phyloP scores from a whole-genome alignment of 2,888 invertebrate species.

The Gari tellinella region DNA sequence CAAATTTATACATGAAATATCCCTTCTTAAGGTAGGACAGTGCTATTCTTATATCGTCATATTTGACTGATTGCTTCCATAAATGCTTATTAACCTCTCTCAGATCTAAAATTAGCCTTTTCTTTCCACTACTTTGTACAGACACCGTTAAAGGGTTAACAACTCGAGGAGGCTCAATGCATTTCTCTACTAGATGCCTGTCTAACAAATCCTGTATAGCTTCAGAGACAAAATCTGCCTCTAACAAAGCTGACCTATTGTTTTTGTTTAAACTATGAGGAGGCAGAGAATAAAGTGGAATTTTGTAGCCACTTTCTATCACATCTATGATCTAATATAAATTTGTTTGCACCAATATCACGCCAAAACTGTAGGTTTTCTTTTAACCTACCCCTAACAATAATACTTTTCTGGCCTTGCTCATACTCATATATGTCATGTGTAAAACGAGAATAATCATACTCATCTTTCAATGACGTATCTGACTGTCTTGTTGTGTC shows the following conservation, averaged over 20 bases:
- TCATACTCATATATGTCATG: constrained; percentile 47
- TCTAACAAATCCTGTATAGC: constrained; percentile 16
- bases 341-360: constrained; percentile 4
- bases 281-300: constrained; percentile 25
- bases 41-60: constrained; percentile 24
- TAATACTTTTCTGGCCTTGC: constrained; percentile 29
- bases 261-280: constrained; percentile 8
- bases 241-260: constrained; percentile 27
- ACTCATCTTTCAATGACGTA: too few relatives aligned
- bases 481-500: too few relatives aligned
- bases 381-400: constrained; percentile 28
- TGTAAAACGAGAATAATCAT: constrained; percentile 1
- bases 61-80: constrained; percentile 21
- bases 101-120: constrained; percentile 32
- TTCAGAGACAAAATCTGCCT: constrained; percentile 17
- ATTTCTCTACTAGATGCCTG: constrained; percentile 19
- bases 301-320: constrained; percentile 12
- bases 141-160: constrained; percentile 41
- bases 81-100: constrained; percentile 30
- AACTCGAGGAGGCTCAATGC: constrained; percentile 10
- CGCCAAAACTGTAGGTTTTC: constrained; percentile 12
- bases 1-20: constrained; percentile 18
- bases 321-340: constrained; percentile 23
- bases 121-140: constrained; percentile 16
- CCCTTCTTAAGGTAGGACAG: constrained; percentile 4